A percentile compares a stretch with the other conserved stretches of the same genome.
These are phyloP conservation scores for Anolis apletophallus DNA, from an alignment of 2,797 vertebrate genomes.

Conservation along the genomic window DNA sequence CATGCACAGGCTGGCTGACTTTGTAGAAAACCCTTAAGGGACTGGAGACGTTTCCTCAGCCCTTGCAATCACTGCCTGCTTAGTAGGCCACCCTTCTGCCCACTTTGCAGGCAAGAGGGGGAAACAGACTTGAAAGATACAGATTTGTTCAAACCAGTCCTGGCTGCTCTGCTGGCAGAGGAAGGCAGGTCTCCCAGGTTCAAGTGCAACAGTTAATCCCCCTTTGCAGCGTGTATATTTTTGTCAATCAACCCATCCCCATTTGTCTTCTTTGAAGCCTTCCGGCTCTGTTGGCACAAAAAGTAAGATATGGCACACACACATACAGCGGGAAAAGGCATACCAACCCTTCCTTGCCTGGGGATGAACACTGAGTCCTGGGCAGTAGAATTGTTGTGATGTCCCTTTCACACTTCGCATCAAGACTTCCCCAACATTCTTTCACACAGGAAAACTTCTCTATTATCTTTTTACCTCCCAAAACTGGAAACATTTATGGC, in stretches of 20 bases:
- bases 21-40: neutral
- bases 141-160: neutral
- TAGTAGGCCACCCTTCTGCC: neutral
- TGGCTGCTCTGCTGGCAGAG: neutral
- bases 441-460: neutral
- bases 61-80: neutral
- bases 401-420: neutral
- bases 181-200: neutral
- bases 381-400: neutral
- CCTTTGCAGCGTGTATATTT: neutral
- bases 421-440: neutral
- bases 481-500: neutral
- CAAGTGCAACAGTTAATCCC: neutral
- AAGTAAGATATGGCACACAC: neutral
- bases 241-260: slow-evolving; percentile 18
- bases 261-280: slow-evolving; percentile 26
- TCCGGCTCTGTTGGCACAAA: slow-evolving; percentile 11
- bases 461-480: neutral
- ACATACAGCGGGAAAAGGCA: neutral
- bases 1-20: neutral
- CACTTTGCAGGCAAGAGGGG: neutral
- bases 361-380: neutral
- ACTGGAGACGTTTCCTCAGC: neutral
- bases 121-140: neutral
- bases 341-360: neutral